Conservation (phyloP, 2,113 vertebrate genomes). For the Synchiropus splendidus region DNA sequence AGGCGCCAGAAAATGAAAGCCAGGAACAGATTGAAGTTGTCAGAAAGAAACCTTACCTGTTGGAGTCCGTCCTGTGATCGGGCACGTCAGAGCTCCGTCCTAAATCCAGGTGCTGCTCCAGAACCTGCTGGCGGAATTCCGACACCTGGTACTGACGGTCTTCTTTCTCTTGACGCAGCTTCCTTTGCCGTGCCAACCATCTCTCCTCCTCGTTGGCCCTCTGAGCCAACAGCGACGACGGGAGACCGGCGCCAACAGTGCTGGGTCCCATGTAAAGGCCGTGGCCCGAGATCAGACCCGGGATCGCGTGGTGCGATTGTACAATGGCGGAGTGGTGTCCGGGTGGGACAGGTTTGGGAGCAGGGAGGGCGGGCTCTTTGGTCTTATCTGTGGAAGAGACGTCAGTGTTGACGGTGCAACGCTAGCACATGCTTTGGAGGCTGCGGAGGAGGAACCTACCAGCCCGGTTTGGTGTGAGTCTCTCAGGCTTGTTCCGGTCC, state of each 20-base stretch:
- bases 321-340: conserved; percentile 71
- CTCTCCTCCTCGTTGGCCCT: conserved; percentile 94
- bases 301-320: conserved; percentile 72
- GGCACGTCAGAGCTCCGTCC: conserved; percentile 69
- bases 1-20: too few species aligned
- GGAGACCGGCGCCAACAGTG: conserved; percentile 50
- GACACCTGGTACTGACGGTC: conserved; percentile 96
- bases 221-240: conserved; percentile 79
- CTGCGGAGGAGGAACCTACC: conserved; percentile 58
- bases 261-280: conserved; percentile 75
- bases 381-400: conserved; percentile 75
- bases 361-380: conserved; percentile 78
- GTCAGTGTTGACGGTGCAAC: not conserved
- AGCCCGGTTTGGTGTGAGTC: conserved; percentile 77
- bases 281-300: conserved; percentile 80
- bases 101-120: conserved; percentile 92
- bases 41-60: conserved; percentile 66
- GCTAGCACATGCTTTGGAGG: not conserved
- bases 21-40: too few species aligned
- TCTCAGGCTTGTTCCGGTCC: conserved; percentile 81
- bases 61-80: conserved; percentile 75
- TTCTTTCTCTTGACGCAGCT: conserved; percentile 93
- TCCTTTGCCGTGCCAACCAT: conserved; percentile 89
- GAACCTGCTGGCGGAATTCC: conserved; percentile 92
- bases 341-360: conserved; percentile 80